Conservation (phyloP, 2,888 invertebrate genomes). For the Drosophila longiperda region DNA sequence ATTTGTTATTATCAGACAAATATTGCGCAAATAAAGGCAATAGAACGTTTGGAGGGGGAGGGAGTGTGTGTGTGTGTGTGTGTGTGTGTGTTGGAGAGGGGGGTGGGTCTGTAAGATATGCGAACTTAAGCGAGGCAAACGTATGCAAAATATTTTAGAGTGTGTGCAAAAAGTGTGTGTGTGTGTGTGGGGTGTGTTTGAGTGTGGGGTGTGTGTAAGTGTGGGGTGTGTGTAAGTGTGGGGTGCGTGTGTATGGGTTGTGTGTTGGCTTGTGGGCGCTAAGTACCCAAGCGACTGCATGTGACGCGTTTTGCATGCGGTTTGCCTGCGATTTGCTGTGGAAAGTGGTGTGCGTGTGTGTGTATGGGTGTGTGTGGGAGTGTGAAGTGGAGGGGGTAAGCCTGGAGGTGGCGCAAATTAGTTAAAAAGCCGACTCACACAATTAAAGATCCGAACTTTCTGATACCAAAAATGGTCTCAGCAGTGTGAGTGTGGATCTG, state of each 20-base stretch:
- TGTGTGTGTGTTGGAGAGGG: background rate
- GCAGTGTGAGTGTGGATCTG: conserved; percentile 3
- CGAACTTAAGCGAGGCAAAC: conserved; percentile 48
- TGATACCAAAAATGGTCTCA: conserved; percentile 62
- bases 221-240: background rate
- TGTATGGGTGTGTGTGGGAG: background rate
- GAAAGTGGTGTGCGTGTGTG: conserved; percentile 1
- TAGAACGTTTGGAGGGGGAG: background rate
- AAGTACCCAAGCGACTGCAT: conserved; percentile 77
- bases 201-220: conserved; percentile 4
- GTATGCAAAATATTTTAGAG: conserved; percentile 71
- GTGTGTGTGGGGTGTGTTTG: conserved; percentile 1
- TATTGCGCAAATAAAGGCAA: conserved; percentile 74
- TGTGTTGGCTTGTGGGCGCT: conserved; percentile 35
- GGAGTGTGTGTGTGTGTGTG: background rate
- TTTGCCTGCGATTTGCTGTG: conserved; percentile 54
- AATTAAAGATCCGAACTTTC: conserved; percentile 81
- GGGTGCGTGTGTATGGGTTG: background rate
- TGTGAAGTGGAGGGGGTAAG: background rate
- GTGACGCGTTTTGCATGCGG: conserved; percentile 80
- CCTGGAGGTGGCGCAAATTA: conserved; percentile 77
- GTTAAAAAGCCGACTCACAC: conserved; percentile 79
- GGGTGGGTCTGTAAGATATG: conserved; percentile 11
- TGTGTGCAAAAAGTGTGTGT: conserved; percentile 10
- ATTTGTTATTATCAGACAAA: conserved; percentile 82